A percentile compares a stretch with the other conserved stretches of the same genome.
These are phyloP conservation scores for Chymomyza fuscimana DNA, from an alignment of 2,888 invertebrate species.

Conservation along the genomic window DNA sequence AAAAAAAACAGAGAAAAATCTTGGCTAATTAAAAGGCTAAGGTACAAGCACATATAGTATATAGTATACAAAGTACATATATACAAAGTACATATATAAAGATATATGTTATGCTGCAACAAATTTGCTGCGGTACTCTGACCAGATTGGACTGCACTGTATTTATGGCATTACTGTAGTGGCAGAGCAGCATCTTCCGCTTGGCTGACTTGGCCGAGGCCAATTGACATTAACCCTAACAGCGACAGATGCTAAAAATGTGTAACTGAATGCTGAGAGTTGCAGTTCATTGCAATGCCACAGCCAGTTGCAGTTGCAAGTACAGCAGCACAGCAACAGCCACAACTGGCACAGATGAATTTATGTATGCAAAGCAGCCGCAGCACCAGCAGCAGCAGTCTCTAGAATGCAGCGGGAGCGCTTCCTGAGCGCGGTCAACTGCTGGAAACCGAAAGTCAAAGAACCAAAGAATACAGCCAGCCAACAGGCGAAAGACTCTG, in stretches of 20 bases:
- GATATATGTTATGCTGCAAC: background rate
- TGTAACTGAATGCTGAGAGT: slow-evolving; percentile 45
- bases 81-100: background rate
- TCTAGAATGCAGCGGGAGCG: background rate
- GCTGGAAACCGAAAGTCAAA: slow-evolving; percentile 60
- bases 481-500: slow-evolving; percentile 29
- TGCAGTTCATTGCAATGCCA: slow-evolving; percentile 36
- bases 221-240: slow-evolving; percentile 73
- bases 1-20: slow-evolving; percentile 11
- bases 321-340: slow-evolving; percentile 26
- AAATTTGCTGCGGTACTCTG: background rate
- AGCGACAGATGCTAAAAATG: slow-evolving; percentile 65
- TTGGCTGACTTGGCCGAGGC: slow-evolving; percentile 26
- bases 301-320: slow-evolving; percentile 10
- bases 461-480: background rate
- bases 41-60: slow-evolving; percentile 34
- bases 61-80: background rate
- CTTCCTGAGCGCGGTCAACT: slow-evolving; percentile 20
- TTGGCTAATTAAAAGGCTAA: slow-evolving; percentile 67
- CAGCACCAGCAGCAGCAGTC: slow-evolving; percentile 28
- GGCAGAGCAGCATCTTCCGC: slow-evolving; percentile 23
- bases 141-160: slow-evolving; percentile 19
- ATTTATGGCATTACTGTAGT: slow-evolving; percentile 61
- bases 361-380: slow-evolving; percentile 77
- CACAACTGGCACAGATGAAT: slow-evolving; percentile 73